phyloP scores from a whole-genome alignment of 2,888 invertebrate species.

The Linnaemya tessellans region DNA sequence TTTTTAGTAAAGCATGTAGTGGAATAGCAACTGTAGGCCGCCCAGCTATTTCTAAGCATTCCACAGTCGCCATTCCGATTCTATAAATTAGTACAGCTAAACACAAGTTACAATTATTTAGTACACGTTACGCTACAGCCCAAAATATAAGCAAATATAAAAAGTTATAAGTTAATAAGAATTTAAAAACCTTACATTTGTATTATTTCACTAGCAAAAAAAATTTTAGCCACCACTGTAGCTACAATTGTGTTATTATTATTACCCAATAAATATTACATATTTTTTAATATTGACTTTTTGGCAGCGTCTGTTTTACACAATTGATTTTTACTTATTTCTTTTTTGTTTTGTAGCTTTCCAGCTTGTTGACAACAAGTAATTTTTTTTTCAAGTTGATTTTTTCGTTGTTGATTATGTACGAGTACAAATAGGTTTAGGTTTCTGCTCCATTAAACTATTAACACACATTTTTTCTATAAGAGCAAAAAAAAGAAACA shows the following conservation, averaged over 20 bases:
- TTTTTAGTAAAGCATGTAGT: no score
- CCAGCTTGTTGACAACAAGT: slow-evolving; percentile 32
- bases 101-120: no score
- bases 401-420: slow-evolving; percentile 25
- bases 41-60: no score
- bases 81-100: no score
- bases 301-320: slow-evolving; percentile 49
- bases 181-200: no score
- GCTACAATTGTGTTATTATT: background rate
- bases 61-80: no score
- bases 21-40: no score
- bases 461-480: slow-evolving; percentile 55
- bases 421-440: slow-evolving; percentile 56
- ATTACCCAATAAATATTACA: background rate
- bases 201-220: background rate
- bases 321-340: slow-evolving; percentile 45
- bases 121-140: no score
- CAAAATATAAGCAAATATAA: no score
- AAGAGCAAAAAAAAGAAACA: slow-evolving; percentile 27
- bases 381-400: background rate
- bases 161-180: no score
- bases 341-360: background rate
- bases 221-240: slow-evolving; percentile 4
- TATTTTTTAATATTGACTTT: slow-evolving; percentile 49
- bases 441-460: slow-evolving; percentile 74